Evolutionary conservation across 2,797 vertebrate species (phyloP), one percentile per base, ranked within the genome.

Genomic region (Telmatherina bonti): DNA sequence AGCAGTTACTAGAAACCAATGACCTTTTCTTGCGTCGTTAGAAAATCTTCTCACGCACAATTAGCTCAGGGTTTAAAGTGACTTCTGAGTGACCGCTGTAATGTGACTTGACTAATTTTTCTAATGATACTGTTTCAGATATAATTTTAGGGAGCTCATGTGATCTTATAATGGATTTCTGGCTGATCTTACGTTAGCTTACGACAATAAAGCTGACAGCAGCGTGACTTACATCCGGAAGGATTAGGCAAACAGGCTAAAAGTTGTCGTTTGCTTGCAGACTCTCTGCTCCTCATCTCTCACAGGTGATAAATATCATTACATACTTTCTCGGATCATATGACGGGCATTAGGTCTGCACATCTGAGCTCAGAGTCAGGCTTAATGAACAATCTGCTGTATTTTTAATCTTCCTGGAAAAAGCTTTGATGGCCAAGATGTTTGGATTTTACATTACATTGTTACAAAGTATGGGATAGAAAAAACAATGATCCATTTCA

Each of bases 331-430:
- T 72, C 41, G 2, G 62, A 55, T 86, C 90, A 92, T 43, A 72
- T 90, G 91, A 87, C 67, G 1, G 54, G 89, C 58, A 87, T 91
- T 90, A 91, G 76, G 68, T 1, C 12, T 53, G 69, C 3, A 16
- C 62, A 56, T 63, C 63, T 43, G 15, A 70, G 78, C 74, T 83
- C 76, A 67, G 43, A 67, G 77, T 67, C 49, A 52, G 47, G 1
- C 22, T 62, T 84, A 85, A 88, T 85, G 77, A 73, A 41, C 26
- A 70, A 72, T 71, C 6, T 26, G 30, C 45, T 11, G 7, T 58
- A 10, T 70, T 70, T 77, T 72, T 84, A 77, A 88, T 83, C 78
- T 86, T 85, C 57, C 60, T 45, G 35, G 62, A 75, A 58, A 31
- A 1, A 57, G 67, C 82, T 83, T 79, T 82, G 66, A 84, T 81